Evolutionary conservation across 2,113 vertebrate genomes (phyloP).

Genomic region (Accipiter cooperii): DNA sequence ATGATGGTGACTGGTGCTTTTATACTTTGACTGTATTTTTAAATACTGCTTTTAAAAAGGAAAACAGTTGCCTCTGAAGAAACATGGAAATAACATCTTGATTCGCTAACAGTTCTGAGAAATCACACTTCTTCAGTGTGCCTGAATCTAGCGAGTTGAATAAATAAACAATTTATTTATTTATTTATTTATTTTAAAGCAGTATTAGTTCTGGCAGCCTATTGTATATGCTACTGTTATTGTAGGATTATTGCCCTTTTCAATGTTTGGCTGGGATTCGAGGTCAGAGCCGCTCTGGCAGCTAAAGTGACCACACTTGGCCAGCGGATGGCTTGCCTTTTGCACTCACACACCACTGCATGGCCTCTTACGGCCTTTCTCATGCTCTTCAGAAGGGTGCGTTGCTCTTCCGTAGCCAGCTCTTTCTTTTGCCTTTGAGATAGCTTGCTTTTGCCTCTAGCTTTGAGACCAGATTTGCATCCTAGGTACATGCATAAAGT

Average conservation of each 20-base stretch:
- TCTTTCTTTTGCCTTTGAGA: background rate
- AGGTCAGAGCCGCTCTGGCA: background rate
- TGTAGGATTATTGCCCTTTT: background rate
- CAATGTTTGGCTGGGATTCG: background rate
- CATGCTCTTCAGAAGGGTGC: background rate
- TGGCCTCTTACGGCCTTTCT: background rate
- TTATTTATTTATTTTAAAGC: background rate
- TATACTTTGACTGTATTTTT: background rate
- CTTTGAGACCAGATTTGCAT: background rate
- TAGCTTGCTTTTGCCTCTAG: background rate
- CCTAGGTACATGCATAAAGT: background rate
- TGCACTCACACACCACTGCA: background rate
- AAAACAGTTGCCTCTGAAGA: background rate
- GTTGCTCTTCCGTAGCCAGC: background rate
- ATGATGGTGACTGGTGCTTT: background rate
- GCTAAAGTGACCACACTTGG: background rate
- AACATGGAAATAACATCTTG: background rate
- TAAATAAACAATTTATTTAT: too few relatives aligned
- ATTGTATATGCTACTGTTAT: background rate
- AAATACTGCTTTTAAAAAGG: background rate
- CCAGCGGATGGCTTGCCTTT: background rate
- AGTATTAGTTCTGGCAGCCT: background rate
- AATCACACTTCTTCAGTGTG: background rate
- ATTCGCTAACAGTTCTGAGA: background rate
- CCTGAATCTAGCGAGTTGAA: background rate